Conservation (phyloP, 2,113 vertebrate genomes). For the Ariopsis seemanni region DNA sequence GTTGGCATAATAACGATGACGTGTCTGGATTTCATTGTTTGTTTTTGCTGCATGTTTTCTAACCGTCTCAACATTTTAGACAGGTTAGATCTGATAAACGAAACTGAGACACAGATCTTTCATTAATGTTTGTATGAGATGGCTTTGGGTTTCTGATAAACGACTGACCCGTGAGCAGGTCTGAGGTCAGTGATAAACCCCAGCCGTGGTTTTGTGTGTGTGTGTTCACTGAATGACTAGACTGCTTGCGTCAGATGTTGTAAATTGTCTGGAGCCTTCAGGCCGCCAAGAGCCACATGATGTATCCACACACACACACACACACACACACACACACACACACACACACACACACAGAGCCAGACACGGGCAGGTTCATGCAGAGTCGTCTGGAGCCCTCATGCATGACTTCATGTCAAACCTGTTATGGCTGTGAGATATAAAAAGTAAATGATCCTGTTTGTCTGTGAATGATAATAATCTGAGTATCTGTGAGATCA, state of each 20-base stretch:
- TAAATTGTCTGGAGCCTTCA: constrained; percentile 52
- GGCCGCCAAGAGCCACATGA: constrained; percentile 42
- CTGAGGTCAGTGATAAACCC: constrained; percentile 35
- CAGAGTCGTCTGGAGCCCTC: constrained; percentile 34
- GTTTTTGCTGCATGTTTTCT: background rate
- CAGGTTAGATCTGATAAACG: background rate
- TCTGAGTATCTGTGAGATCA: constrained; percentile 25
- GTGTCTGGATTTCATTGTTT: background rate
- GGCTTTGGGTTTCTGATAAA: background rate
- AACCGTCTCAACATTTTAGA: background rate
- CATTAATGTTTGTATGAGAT: background rate
- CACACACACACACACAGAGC: constrained; percentile 8
- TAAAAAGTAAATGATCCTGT: constrained; percentile 28
- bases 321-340: background rate
- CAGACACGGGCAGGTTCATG: constrained; percentile 19
- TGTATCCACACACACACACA: constrained; percentile 7
- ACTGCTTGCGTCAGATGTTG: constrained; percentile 32
- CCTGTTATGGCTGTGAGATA: constrained; percentile 41
- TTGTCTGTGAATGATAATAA: constrained; percentile 14
- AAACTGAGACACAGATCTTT: background rate
- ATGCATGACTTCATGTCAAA: constrained; percentile 47
- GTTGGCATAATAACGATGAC: background rate
- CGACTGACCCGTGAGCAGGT: constrained; percentile 16
- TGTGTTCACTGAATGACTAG: constrained; percentile 11
- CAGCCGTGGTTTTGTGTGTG: background rate